Percentiles rank a stretch among this genome's conserved stretches.
Conservation (phyloP, 2,797 vertebrate genomes). For the Oreonectes daqikongensis region DNA sequence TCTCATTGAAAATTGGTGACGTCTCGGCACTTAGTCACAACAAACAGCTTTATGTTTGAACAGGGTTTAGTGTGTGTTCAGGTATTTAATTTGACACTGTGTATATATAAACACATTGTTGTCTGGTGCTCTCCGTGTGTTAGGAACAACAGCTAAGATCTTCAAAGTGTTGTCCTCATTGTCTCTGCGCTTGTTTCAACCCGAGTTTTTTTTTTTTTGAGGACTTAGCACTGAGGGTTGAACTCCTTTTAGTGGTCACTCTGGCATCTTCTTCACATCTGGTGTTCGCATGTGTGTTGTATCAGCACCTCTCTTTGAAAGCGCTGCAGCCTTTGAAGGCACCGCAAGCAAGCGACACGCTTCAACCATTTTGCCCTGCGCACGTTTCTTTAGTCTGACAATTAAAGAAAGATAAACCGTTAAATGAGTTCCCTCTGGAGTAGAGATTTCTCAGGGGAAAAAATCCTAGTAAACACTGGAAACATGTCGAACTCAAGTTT, state of each 20-base stretch:
- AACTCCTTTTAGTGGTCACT: slow-evolving; percentile 73
- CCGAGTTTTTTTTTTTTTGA: slow-evolving; percentile 68
- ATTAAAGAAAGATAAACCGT: slow-evolving; percentile 35
- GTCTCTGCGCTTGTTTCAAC: slow-evolving; percentile 69
- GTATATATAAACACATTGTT: slow-evolving; percentile 9
- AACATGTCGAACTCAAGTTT: background rate
- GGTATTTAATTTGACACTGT: background rate
- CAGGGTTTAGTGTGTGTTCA: background rate
- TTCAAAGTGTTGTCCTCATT: slow-evolving; percentile 65
- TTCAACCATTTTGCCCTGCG: slow-evolving; percentile 35
- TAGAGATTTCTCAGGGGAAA: background rate
- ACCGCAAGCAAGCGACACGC: slow-evolving; percentile 23
- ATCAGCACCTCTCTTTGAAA: slow-evolving; percentile 44
- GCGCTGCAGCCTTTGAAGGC: slow-evolving; percentile 42
- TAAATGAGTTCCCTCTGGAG: slow-evolving; percentile 11
- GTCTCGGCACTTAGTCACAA: background rate
- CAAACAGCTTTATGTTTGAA: background rate
- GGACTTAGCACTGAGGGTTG: slow-evolving; percentile 68
- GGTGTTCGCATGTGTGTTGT: slow-evolving; percentile 69
- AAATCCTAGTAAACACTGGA: background rate
- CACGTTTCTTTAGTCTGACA: slow-evolving; percentile 39
- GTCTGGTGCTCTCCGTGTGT: slow-evolving; percentile 39
- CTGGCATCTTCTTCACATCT: slow-evolving; percentile 69
- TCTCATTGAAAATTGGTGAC: background rate
- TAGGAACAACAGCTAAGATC: slow-evolving; percentile 68